Evolutionary conservation across 2,113 vertebrate genomes (phyloP), one percentile per base, ranked within the genome.

Genomic region (Phoxinus phoxinus): DNA sequence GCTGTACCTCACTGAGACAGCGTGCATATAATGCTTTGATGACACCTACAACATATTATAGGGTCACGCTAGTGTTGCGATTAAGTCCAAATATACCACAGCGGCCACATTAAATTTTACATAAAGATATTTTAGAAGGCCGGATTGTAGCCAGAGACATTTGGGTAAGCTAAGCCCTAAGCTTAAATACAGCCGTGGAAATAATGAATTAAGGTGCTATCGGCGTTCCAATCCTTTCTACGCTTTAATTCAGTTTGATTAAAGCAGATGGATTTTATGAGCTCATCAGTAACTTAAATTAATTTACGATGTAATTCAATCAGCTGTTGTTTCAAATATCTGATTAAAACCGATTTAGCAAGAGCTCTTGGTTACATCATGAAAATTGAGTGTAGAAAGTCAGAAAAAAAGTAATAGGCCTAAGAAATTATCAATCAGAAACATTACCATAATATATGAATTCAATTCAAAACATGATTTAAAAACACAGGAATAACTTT

Each of bases 241-340:
- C 27, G 46, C 41, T 58, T 56, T 86, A 88, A 86, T 88, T 81
- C 81, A 27, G 78, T 86, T 86, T 81, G 85, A 86, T 73, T 75
- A 84, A 88, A 83, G 77, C 56, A 67, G 81, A 88, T 88, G 67
- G 67, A 87, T 80, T 84, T 83, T 75, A 30, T 81, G 37, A 73
- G 79, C 79, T 80, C 65, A 58, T 25, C 46, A 67, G 81, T 84
- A 84, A 86, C 81, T 81, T 86, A 65, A 86, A 86, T 78, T 25
- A 21, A 84, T 88, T 86, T 84, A 78, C 59, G 6, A 53, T 81
- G 44, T 81, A 37, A 86, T 88, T 81, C 67, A 84, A 88, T 75
- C 85, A 75, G 81, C 75, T 59, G 81, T 84, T 86, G 69, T 79
- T 83, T 86, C 67, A 44, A 78, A 83, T 73, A 73, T 84, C 79